phyloP scores from a whole-genome alignment of 2,888 invertebrate species.

The Papilio protenor region DNA sequence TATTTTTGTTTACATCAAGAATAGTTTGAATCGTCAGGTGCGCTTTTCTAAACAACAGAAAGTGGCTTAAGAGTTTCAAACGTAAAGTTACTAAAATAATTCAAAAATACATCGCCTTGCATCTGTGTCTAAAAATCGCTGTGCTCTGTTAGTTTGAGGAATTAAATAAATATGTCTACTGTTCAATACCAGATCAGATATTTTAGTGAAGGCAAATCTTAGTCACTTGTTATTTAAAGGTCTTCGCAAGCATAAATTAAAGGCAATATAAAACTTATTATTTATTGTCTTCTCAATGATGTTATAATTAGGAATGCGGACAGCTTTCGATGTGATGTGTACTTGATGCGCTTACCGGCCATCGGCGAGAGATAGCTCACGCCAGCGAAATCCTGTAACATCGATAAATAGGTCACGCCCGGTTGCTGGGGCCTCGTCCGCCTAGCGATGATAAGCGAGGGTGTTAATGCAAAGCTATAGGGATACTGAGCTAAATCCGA shows the following conservation, averaged over 20 bases:
- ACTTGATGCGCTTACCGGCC: constrained; percentile 51
- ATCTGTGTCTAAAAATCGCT: constrained; percentile 51
- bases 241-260: constrained; percentile 66
- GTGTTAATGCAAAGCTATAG: constrained; percentile 81
- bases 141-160: constrained; percentile 46
- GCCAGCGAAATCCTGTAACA: constrained; percentile 82
- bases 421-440: constrained; percentile 62
- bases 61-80: constrained; percentile 21
- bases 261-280: constrained; percentile 64
- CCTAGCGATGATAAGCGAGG: constrained; percentile 76
- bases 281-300: constrained; percentile 79
- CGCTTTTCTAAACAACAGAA: constrained; percentile 31
- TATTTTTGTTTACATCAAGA: constrained; percentile 21
- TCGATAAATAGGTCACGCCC: constrained; percentile 77
- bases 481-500: constrained; percentile 80
- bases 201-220: constrained; percentile 6
- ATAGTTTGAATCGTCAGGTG: constrained; percentile 19
- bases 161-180: constrained; percentile 1
- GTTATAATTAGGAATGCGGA: constrained; percentile 76
- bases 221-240: constrained; percentile 50
- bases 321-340: constrained; percentile 65
- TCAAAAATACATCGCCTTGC: constrained; percentile 55
- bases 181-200: neutral
- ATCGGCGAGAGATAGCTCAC: constrained; percentile 61
- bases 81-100: constrained; percentile 36